Conservation (phyloP, 2,113 vertebrate genomes). For the Ameiurus melas region DNA sequence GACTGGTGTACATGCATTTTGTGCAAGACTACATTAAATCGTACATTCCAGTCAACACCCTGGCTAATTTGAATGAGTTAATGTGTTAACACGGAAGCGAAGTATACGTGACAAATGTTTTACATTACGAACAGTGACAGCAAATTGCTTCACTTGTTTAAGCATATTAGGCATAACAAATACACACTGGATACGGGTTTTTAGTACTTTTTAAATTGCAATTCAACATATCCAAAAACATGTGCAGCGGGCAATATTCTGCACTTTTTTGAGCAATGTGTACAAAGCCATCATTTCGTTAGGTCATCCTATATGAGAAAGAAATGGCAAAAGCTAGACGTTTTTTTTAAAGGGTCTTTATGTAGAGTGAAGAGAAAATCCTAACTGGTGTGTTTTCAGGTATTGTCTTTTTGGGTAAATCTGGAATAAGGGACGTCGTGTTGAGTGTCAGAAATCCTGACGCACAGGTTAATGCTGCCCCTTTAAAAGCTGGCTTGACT, state of each 20-base stretch:
- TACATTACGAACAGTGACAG: not conserved
- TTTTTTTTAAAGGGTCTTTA: too few species aligned
- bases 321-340: not conserved
- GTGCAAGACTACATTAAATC: not conserved
- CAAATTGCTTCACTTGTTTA: not conserved
- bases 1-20: not conserved
- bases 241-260: too few species aligned
- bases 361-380: not conserved
- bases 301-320: not conserved
- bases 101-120: not conserved
- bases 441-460: not conserved
- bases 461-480: too few species aligned
- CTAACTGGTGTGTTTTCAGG: not conserved
- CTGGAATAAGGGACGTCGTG: too few species aligned
- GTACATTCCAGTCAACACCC: not conserved
- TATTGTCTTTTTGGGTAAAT: not conserved
- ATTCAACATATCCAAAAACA: too few species aligned
- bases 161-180: too few species aligned
- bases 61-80: not conserved
- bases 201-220: too few species aligned
- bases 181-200: too few species aligned
- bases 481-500: not conserved
- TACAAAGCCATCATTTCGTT: too few species aligned
- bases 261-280: too few species aligned
- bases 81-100: not conserved